Evolutionary conservation across 2,113 vertebrate genomes (phyloP).

Genomic region (Notiomystis cincta): DNA sequence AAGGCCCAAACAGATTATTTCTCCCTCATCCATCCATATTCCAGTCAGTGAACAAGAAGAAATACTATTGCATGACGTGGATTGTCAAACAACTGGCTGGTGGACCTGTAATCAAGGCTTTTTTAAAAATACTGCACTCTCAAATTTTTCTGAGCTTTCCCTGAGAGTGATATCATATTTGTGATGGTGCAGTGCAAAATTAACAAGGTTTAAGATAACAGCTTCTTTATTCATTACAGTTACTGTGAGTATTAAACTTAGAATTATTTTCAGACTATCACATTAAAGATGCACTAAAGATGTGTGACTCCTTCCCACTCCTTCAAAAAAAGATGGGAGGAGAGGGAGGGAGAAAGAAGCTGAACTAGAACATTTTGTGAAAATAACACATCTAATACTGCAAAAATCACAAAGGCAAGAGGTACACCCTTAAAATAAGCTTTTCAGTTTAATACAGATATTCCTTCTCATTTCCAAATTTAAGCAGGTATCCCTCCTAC

Average conservation of each 20-base stretch:
- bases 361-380: background rate
- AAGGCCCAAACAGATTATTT: background rate
- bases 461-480: background rate
- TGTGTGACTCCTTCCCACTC: background rate
- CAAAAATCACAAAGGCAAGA: background rate
- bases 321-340: background rate
- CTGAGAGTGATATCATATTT: background rate
- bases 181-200: background rate
- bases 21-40: background rate
- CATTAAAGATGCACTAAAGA: conserved; percentile 1
- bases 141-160: background rate
- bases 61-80: background rate
- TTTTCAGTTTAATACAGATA: background rate
- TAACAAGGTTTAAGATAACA: background rate
- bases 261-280: conserved; percentile 27
- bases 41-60: background rate
- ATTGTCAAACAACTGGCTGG: background rate
- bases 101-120: background rate
- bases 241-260: background rate
- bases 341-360: background rate
- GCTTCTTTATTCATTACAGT: background rate
- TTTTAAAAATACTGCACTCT: background rate
- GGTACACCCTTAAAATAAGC: background rate
- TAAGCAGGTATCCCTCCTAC: conserved; percentile 11
- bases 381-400: background rate